phyloP scores from a whole-genome alignment of 2,113 vertebrate species.

The Ciconia stormi region DNA sequence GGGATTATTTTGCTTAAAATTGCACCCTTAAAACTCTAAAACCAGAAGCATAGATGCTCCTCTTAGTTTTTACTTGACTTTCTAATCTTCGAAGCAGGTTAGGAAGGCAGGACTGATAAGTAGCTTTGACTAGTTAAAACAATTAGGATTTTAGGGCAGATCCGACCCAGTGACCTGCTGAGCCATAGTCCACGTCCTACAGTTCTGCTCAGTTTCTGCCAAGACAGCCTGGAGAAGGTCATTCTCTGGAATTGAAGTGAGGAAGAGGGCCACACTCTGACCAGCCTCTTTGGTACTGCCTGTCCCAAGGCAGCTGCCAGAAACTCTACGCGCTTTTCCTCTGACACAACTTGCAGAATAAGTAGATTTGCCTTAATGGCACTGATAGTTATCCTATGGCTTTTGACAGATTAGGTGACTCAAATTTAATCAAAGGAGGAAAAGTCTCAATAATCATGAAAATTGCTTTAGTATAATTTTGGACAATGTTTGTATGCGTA shows the following conservation, averaged over 20 bases:
- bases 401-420: neutral
- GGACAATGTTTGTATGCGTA: neutral
- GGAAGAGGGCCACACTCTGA: neutral
- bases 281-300: neutral
- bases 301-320: neutral
- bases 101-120: neutral
- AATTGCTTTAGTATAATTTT: neutral
- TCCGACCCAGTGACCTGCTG: neutral
- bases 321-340: accelerated
- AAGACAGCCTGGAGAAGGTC: neutral
- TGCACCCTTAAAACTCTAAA: neutral
- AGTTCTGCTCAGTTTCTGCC: neutral
- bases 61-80: neutral
- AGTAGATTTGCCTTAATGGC: neutral
- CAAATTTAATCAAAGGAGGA: neutral
- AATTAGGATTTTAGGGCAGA: neutral
- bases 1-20: neutral
- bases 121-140: neutral
- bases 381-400: neutral
- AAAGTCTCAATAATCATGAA: neutral
- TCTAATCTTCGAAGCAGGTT: neutral
- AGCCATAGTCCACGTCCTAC: neutral
- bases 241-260: neutral
- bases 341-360: neutral
- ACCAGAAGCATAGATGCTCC: neutral